Evolutionary conservation across 2,113 vertebrate genomes (phyloP).

Genomic region (Oxyruncus cristatus): DNA sequence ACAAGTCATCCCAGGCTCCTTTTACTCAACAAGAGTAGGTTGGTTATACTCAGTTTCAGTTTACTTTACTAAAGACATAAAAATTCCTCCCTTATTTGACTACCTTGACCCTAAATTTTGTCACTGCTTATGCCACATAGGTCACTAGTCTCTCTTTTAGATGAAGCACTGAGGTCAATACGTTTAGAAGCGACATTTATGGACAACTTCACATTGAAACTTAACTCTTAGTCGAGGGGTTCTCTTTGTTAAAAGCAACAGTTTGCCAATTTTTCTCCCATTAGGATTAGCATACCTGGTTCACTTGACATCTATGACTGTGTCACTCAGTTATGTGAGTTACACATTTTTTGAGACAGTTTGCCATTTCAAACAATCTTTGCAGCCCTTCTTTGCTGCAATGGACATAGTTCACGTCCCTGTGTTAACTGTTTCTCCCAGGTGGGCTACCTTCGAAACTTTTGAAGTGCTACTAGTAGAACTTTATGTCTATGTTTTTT

Average conservation of each 20-base stretch:
- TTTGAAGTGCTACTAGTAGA: not conserved
- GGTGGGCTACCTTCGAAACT: not conserved
- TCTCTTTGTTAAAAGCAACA: not conserved
- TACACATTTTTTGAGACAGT: not conserved
- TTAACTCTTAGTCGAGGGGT: not conserved
- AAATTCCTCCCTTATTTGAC: not conserved
- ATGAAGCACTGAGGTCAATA: not conserved
- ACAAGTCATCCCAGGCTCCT: not conserved
- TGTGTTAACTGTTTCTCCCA: not conserved
- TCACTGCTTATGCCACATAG: not conserved
- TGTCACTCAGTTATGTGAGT: not conserved
- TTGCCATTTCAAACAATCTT: not conserved
- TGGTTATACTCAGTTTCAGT: not conserved
- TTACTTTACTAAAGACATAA: not conserved
- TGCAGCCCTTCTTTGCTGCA: not conserved
- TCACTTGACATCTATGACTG: not conserved
- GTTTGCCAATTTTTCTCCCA: not conserved
- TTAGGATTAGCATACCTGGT: not conserved
- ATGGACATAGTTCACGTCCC: not conserved
- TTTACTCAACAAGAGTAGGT: not conserved
- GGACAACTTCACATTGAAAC: not conserved
- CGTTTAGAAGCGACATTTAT: not conserved
- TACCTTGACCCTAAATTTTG: not conserved
- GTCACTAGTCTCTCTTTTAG: not conserved
- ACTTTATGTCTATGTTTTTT: not conserved